These are phyloP conservation scores for Bellardia pandia DNA, from an alignment of 2,888 invertebrate species.

Conservation along the genomic window DNA sequence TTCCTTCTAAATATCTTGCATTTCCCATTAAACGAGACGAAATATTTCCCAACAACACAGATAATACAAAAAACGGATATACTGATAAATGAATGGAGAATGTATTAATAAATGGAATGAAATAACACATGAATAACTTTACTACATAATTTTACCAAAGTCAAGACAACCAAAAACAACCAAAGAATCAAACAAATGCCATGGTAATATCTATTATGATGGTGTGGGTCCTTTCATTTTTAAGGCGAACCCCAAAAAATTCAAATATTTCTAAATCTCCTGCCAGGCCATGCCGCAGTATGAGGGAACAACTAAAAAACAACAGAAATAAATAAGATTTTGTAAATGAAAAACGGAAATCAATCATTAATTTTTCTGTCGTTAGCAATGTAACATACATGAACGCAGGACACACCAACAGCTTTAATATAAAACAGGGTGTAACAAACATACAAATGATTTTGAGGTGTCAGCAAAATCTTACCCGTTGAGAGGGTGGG, in stretches of 20 bases:
- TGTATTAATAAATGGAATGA: constrained; percentile 68
- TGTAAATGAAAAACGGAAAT: constrained; percentile 75
- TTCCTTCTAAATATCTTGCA: constrained; percentile 16
- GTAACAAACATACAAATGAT: constrained; percentile 8
- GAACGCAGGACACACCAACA: neutral
- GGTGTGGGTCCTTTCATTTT: constrained; percentile 46
- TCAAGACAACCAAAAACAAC: constrained; percentile 48
- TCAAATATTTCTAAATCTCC: constrained; percentile 59
- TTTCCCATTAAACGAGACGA: constrained; percentile 16
- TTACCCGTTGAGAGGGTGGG: constrained; percentile 16
- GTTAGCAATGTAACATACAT: constrained; percentile 71
- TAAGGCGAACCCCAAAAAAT: constrained; percentile 65
- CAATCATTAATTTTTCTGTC: constrained; percentile 78
- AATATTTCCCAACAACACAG: constrained; percentile 1
- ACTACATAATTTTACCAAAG: constrained; percentile 42
- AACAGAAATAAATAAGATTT: constrained; percentile 2
- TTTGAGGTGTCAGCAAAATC: constrained; percentile 60
- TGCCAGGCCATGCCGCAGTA: neutral
- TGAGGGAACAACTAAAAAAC: constrained; percentile 28
- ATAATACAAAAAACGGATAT: constrained; percentile 60
- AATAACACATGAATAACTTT: constrained; percentile 74
- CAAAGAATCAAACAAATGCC: constrained; percentile 29
- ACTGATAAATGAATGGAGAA: constrained; percentile 75
- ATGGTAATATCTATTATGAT: constrained; percentile 13
- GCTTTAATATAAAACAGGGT: constrained; percentile 9